phyloP scores from a whole-genome alignment of 2,797 vertebrate genomes.

The Tenualosa ilisha region DNA sequence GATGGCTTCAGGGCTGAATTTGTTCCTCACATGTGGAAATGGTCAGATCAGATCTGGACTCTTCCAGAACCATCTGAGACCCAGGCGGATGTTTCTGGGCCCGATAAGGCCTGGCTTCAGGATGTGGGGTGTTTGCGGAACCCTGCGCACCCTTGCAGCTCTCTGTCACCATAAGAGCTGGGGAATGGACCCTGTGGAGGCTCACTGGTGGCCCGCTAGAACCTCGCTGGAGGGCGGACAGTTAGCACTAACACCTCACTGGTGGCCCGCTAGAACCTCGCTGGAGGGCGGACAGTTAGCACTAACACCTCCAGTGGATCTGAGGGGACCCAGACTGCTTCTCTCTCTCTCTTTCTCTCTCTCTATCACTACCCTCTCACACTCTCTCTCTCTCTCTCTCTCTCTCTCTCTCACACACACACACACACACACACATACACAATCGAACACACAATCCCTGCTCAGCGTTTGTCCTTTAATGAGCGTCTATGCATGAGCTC shows the following conservation, averaged over 20 bases:
- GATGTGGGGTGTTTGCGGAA: background rate
- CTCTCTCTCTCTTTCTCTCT: background rate
- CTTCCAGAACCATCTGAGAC: background rate
- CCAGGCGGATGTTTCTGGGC: too few relatives aligned
- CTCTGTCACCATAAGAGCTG: background rate
- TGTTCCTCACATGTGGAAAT: background rate
- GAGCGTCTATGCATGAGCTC: constrained; percentile 21
- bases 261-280: background rate
- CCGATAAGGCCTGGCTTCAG: background rate
- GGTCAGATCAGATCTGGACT: background rate
- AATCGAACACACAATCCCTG: background rate
- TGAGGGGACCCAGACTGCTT: background rate
- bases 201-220: background rate
- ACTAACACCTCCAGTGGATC: background rate
- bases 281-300: background rate
- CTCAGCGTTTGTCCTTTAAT: constrained; percentile 33
- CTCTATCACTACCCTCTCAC: background rate
- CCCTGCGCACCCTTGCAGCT: background rate
- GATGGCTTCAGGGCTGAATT: background rate
- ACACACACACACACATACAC: too few relatives aligned
- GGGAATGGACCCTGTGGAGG: too few relatives aligned
- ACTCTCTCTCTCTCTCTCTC: background rate
- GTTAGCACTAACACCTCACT: background rate
- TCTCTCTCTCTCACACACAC: background rate
- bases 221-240: background rate